These are phyloP conservation scores for Margaritifera margaritifera DNA, from an alignment of 2,888 invertebrate species.

Conservation along the genomic window DNA sequence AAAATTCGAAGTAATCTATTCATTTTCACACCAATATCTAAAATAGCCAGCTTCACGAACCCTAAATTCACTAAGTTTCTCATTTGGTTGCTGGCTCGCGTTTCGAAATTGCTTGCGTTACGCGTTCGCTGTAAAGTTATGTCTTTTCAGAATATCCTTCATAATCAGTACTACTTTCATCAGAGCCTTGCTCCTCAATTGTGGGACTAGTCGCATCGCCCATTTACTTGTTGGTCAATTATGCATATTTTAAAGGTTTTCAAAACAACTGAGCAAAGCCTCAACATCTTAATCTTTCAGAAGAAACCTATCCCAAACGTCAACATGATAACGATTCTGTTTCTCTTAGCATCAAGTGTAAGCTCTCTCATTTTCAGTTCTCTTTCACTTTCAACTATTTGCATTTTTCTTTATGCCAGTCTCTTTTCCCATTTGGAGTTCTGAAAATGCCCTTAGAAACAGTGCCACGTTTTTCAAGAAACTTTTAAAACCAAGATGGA, in stretches of 20 bases:
- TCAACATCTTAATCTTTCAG: slow-evolving; percentile 1
- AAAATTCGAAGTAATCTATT: neutral
- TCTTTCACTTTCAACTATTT: neutral
- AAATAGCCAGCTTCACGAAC: too few relatives aligned
- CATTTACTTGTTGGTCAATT: slow-evolving; percentile 4
- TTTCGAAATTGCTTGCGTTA: slow-evolving; percentile 2
- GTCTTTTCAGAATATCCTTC: slow-evolving; percentile 1
- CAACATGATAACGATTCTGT: neutral
- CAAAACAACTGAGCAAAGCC: slow-evolving; percentile 4
- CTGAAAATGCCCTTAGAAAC: too few relatives aligned
- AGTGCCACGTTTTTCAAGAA: too few relatives aligned
- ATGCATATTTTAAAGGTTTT: neutral
- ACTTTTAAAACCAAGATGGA: too few relatives aligned
- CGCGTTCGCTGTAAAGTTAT: neutral
- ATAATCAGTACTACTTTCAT: neutral
- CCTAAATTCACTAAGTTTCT: neutral
- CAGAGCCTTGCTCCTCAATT: slow-evolving; percentile 2
- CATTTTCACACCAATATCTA: slow-evolving; percentile 2
- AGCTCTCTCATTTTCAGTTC: neutral
- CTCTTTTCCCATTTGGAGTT: neutral
- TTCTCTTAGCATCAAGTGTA: neutral
- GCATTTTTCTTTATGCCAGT: neutral
- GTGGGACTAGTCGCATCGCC: slow-evolving; percentile 2
- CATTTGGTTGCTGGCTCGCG: neutral
- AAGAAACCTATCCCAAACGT: neutral